Evolutionary conservation across 2,113 vertebrate species (phyloP).

Genomic region (Edolisoma coerulescens): DNA sequence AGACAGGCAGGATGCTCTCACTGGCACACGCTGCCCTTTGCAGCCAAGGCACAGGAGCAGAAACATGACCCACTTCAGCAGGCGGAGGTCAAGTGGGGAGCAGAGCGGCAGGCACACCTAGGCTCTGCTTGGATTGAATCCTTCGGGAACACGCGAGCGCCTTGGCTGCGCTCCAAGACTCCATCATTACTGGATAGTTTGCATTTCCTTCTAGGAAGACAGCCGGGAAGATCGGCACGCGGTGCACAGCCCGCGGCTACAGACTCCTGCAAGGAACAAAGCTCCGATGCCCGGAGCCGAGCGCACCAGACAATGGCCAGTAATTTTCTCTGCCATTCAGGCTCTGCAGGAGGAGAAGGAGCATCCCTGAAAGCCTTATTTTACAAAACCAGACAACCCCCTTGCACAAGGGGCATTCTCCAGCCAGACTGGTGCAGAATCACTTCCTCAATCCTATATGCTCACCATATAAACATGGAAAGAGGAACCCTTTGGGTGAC

Average conservation of each 20-base stretch:
- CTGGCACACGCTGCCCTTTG: neutral
- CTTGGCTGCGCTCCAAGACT: slow-evolving; percentile 32
- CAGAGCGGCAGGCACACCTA: neutral
- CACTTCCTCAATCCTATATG: neutral
- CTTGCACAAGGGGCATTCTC: neutral
- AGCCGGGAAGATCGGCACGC: neutral
- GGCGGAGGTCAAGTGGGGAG: neutral
- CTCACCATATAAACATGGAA: neutral
- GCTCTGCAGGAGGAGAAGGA: neutral
- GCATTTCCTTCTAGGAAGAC: slow-evolving; percentile 56
- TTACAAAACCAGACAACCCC: neutral
- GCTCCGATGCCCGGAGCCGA: neutral
- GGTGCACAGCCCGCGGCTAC: neutral
- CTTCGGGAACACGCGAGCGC: neutral
- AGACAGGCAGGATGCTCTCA: neutral
- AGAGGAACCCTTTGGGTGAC: neutral
- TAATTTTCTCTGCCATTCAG: neutral
- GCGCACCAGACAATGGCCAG: neutral
- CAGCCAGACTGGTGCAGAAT: neutral
- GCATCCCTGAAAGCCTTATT: neutral
- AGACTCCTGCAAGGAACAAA: slow-evolving; percentile 37
- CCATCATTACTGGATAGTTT: slow-evolving; percentile 51
- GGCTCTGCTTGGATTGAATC: neutral
- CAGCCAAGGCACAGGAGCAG: neutral
- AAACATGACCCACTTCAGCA: neutral